Evolutionary conservation across 64 coral and sea anemone species (phyloP), one percentile per base, ranked within the genome.

Genomic region (Cladopsammia gracilis): DNA sequence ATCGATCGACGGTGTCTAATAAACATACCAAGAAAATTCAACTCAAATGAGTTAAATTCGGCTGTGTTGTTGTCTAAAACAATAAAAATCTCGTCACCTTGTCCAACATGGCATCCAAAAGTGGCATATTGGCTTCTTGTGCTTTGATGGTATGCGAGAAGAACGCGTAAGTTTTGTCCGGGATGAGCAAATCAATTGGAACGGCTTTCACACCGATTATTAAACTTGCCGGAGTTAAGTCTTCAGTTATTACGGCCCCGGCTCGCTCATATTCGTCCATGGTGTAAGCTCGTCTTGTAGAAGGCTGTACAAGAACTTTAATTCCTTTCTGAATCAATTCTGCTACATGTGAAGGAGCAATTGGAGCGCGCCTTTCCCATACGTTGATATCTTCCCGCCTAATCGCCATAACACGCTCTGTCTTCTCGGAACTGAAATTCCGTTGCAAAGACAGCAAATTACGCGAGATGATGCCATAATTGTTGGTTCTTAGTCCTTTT

Each of bases 131-230:
- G 0, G 94, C 98, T 52, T 96, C 94, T 51, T 99, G 98, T 5
- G 98, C 98, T 57, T 99, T 99, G 15, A 99, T 99, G 25, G 98
- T 99, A 45, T 99, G 98, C 18, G 98, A 99, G 56, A 99, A 99
- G 87, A 99, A 99, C 0, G 98, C 91, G 4, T 99, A 99, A 6
- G 98, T 96, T 82, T 88, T 99, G 73, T 99, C 90, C 10, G 98
- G 94, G 7, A 99, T 34, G 15, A 99, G 73, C 20, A 96, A 69
- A 47, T 96, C 95, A 13, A 96, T 85, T 0, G 98, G 98, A 64
- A 99, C 98, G 65, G 98, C 91, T 80, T 99, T 99, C 18, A 99
- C 98, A 52, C 98, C 98, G 19, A 99, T 96, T 48, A 99, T 99
- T 50, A 99, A 75, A 7, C 91, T 94, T 10, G 98, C 98, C 14